These are phyloP conservation scores for Penaeus japonicus DNA, from an alignment of 1,140 invertebrate species.

Conservation along the genomic window DNA sequence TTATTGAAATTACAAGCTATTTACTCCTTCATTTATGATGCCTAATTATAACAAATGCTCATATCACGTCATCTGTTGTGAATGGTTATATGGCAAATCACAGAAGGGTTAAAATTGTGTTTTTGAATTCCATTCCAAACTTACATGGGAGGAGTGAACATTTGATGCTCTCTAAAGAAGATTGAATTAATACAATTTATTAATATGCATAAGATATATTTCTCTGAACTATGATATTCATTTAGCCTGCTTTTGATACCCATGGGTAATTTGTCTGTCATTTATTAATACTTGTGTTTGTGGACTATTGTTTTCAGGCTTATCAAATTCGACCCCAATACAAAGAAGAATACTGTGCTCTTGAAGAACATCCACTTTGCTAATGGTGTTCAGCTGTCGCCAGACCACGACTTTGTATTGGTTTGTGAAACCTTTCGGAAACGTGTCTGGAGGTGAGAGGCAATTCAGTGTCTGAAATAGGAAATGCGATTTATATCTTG, in stretches of 20 bases:
- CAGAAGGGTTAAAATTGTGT: too few relatives aligned
- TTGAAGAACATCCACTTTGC: constrained; percentile 77
- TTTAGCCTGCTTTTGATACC: background rate
- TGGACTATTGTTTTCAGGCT: constrained; percentile 69
- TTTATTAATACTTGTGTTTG: background rate
- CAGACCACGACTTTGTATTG: constrained; percentile 78
- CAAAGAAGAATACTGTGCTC: constrained; percentile 73
- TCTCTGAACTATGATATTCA: background rate
- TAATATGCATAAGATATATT: background rate
- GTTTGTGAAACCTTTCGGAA: constrained; percentile 72
- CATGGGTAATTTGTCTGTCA: background rate
- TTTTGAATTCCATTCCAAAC: too few relatives aligned
- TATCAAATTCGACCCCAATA: constrained; percentile 72
- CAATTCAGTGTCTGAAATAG: background rate
- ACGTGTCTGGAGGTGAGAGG: constrained; percentile 66
- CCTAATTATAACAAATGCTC: too few relatives aligned
- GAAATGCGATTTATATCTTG: too few relatives aligned
- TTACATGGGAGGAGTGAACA: too few relatives aligned
- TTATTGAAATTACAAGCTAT: too few relatives aligned
- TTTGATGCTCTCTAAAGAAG: too few relatives aligned
- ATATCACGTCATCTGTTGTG: too few relatives aligned
- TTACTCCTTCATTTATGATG: too few relatives aligned
- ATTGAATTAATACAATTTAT: too few relatives aligned
- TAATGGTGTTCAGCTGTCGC: constrained; percentile 81
- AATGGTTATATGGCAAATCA: too few relatives aligned